Base-by-base conservation (phyloP, 2,888 invertebrate species). In the Brachypalpus laphriformis region DNA sequence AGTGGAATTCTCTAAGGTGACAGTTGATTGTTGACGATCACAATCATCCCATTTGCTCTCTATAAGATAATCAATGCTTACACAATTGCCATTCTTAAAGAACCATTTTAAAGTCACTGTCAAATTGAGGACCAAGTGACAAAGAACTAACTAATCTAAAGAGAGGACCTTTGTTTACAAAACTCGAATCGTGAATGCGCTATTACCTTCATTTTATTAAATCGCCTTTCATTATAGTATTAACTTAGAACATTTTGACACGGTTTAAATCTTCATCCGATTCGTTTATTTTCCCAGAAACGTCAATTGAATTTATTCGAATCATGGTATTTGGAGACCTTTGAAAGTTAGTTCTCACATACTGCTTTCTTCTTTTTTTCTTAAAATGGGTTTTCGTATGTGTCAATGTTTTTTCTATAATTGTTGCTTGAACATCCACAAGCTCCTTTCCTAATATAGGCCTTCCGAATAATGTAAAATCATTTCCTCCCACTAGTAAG, bases 321-420 rank as follows among this genome's bases (percentile, higher is more conserved):
- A 97, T 90, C 93, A 95, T 94, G 3, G 96, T 96, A 88, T 95
- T 94, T 42, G 95, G 94, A 2, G 94, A 92, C 89, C 96, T 93
- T 88, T 93, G 93, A 90, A 94, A 97, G 89, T 96, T 95, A 45
- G 96, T 95, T 87, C 96, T 94, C 92, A 94, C 94, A 89, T 93
- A 96, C 88, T 97, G 96, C 92, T 97, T 96, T 92, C 96, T 95
- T 87, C 94, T 93, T 88, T 94, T 95, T 91, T 96, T 95, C 82
- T 94, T 94, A 89, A 97, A 97, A 89, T 95, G 94, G 28, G 96
- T 95, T 91, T 95, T 95, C 1, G 96, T 96, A 89, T 96, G 96
- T 0, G 96, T 96, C 9, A 97, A 92, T 0, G 96, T 96, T 91
- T 97, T 97, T 72, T 97, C 97, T 61, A 97, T 95, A 0, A 97